Evolutionary conservation across 1,140 invertebrate genomes (phyloP).

Genomic region (Eciton burchellii): DNA sequence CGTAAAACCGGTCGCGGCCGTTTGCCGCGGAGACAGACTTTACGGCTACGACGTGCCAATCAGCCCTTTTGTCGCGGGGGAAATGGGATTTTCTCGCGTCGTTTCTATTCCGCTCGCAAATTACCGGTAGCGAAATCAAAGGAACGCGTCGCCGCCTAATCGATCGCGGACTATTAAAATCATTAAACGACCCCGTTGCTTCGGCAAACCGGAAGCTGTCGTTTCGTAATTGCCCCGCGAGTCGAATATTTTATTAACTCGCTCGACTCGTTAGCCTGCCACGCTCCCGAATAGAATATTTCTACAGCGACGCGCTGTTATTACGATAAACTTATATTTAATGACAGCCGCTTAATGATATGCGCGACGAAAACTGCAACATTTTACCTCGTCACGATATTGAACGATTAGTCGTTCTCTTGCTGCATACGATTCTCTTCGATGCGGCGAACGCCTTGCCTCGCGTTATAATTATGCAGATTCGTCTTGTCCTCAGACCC

Average conservation of each 20-base stretch:
- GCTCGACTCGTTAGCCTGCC: background rate
- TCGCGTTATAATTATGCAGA: background rate
- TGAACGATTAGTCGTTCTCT: conserved; percentile 30
- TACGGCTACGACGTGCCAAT: conserved; percentile 55
- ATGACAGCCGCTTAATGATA: conserved; percentile 16
- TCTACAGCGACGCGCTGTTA: conserved; percentile 6
- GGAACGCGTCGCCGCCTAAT: conserved; percentile 37
- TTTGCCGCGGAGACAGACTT: conserved; percentile 44
- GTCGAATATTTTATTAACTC: conserved; percentile 48
- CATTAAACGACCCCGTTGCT: conserved; percentile 26
- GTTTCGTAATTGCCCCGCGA: conserved; percentile 47
- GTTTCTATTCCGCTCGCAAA: conserved; percentile 55
- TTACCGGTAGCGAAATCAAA: conserved; percentile 58
- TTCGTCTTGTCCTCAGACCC: too few relatives aligned
- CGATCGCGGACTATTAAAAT: conserved; percentile 48
- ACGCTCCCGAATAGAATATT: background rate
- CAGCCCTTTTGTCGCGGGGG: conserved; percentile 54
- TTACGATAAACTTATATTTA: conserved; percentile 21
- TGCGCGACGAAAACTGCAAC: background rate
- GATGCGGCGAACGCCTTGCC: background rate
- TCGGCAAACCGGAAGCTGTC: conserved; percentile 35
- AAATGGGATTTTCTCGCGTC: conserved; percentile 55
- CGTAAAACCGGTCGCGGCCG: conserved; percentile 67
- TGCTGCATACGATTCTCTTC: conserved; percentile 1
- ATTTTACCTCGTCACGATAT: conserved; percentile 27